A percentile compares a stretch with the other conserved stretches of the same genome.
These are phyloP conservation scores for Rana temporaria DNA, from an alignment of 2,113 vertebrate genomes.

Conservation along the genomic window DNA sequence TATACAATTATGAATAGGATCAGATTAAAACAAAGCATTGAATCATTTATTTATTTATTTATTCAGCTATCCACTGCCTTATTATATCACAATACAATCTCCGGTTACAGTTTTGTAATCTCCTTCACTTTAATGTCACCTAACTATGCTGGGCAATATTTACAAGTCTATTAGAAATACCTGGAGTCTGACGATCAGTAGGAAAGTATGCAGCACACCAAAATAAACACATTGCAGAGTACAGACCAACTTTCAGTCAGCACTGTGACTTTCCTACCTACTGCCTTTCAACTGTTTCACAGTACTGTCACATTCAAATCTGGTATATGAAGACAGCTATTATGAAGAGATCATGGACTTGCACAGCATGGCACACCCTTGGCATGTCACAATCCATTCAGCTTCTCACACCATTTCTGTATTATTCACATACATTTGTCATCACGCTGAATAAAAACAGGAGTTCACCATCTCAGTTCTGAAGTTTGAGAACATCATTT, in stretches of 20 bases:
- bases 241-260: background rate
- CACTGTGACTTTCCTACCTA: background rate
- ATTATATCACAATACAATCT: too few species aligned
- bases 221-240: conserved; percentile 10
- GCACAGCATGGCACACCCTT: background rate
- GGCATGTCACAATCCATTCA: background rate
- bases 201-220: conserved; percentile 2
- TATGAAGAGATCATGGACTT: background rate
- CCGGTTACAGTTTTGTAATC: too few species aligned
- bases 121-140: too few species aligned
- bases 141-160: too few species aligned
- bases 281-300: background rate
- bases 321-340: background rate
- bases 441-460: conserved; percentile 3
- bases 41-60: too few species aligned
- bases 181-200: background rate
- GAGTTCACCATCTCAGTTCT: background rate
- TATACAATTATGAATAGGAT: too few species aligned
- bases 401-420: conserved; percentile 6
- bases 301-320: conserved; percentile 11
- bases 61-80: too few species aligned
- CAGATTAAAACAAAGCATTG: too few species aligned
- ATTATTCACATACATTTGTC: background rate
- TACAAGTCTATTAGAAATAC: background rate
- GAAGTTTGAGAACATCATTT: background rate